Conservation (phyloP, 2,888 invertebrate genomes). For the Sphaerolaimus hirsutus region DNA sequence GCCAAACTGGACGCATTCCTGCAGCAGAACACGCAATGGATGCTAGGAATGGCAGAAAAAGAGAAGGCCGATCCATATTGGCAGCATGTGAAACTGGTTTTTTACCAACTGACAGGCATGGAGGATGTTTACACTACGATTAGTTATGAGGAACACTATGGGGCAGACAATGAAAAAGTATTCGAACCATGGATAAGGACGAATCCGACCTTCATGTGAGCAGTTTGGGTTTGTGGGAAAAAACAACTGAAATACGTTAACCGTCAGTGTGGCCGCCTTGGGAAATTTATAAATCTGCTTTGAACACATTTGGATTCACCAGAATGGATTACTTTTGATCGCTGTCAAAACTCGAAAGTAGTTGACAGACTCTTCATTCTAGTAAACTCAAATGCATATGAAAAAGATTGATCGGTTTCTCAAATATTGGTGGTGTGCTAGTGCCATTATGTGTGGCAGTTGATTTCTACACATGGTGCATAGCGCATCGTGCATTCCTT, state of each 20-base stretch:
- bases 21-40: not conserved
- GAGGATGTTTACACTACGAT: conserved; percentile 49
- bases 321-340: no score
- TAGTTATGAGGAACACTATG: no score
- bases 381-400: no score
- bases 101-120: conserved; percentile 52
- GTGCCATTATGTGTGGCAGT: not conserved
- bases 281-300: no score
- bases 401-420: no score
- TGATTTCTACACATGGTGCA: no score
- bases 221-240: not conserved
- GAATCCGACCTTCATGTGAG: not conserved
- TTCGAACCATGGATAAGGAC: not conserved
- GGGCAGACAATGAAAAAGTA: conserved; percentile 22
- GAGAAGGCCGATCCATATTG: not conserved
- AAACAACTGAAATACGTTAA: no score
- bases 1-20: not conserved
- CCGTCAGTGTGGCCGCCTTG: no score
- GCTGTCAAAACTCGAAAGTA: no score
- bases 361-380: no score
- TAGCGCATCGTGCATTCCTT: no score
- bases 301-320: no score
- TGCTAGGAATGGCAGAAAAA: not conserved
- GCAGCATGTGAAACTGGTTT: conserved; percentile 36
- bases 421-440: not conserved